Evolutionary conservation across 2,888 invertebrate species (phyloP), one percentile per base, ranked within the genome.

Genomic region (Cerastoderma edule): DNA sequence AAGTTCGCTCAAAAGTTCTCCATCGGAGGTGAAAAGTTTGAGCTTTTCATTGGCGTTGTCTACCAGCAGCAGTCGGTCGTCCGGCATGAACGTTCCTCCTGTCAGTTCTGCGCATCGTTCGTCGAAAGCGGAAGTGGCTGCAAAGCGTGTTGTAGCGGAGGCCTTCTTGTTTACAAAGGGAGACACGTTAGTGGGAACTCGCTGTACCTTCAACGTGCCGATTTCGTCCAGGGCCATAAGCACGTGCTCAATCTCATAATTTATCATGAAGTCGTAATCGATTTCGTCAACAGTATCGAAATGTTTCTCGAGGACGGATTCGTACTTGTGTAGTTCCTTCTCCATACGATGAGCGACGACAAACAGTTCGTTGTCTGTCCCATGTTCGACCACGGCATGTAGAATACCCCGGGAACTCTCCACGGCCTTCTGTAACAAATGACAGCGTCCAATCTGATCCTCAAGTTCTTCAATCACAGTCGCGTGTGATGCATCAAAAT

Each of bases 211-310:
- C n/a, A 82, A n/a, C 2, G 72, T 67, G 1, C 82, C 82, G 19
- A 82, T 78, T 63, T 82, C 82, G 53, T 82, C 82, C 2, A 82
- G 50, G 27, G 77, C 72, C n/a, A 79, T 22, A 3, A 82, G 69
- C 35, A 82, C 64, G 28, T 82, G 82, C 50, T 82, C 82, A n/a
- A 82, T 79, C 67, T 82, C 82, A 57, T 82, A 82, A 50, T 82
- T 82, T 0, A 75, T 65, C 32, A 74, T 75, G 60, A 82, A 75
- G 1, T 71, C 73, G 50, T 82, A 82, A 53, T 79, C 77, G 10
- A 77, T 74, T 24, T 82, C 82, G 33, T 57, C 33, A 16, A 79
- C 48, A 22, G 67, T 57, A 22, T 69, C 72, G n/a, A 69, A 33
- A 63, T 82, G 77, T n/a, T 79, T 82, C 46, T 82, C 82, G 0